phyloP scores from a whole-genome alignment of 2,797 vertebrate species.

The Cottoperca gobio region DNA sequence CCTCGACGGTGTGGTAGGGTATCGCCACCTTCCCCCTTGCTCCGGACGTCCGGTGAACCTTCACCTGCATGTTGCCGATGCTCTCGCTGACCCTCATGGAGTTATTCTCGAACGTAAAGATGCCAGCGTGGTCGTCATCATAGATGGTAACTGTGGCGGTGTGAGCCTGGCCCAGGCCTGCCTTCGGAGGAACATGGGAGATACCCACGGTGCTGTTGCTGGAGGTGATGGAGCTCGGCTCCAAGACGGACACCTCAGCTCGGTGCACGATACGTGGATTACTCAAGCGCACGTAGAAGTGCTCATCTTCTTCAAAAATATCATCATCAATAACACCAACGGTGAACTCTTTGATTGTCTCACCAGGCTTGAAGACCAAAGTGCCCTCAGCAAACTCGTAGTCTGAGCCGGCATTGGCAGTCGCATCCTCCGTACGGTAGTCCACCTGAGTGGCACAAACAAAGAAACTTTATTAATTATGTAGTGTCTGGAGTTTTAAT shows the following conservation, averaged over 20 bases:
- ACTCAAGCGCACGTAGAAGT: constrained; percentile 89
- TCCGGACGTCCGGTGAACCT: constrained; percentile 86
- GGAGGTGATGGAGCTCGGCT: constrained; percentile 80
- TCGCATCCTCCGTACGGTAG: constrained; percentile 89
- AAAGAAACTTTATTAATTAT: constrained; percentile 56
- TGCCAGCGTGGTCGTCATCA: constrained; percentile 91
- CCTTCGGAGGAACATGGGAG: constrained; percentile 80
- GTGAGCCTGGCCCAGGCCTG: constrained; percentile 82
- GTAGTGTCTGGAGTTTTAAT: constrained; percentile 41
- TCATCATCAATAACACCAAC: constrained; percentile 91
- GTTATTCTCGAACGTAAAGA: constrained; percentile 88
- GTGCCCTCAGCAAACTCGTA: constrained; percentile 92
- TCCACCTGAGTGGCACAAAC: constrained; percentile 82
- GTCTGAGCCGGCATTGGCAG: constrained; percentile 90
- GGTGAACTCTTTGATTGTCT: constrained; percentile 87
- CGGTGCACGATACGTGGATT: constrained; percentile 85
- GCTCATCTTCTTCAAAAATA: constrained; percentile 91
- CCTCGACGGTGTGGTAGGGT: constrained; percentile 87
- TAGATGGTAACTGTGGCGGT: constrained; percentile 90
- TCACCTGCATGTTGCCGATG: constrained; percentile 82
- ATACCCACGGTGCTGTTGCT: constrained; percentile 81
- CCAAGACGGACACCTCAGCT: constrained; percentile 81
- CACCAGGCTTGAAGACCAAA: constrained; percentile 88
- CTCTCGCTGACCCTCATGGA: constrained; percentile 86
- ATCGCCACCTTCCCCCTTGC: constrained; percentile 86